A percentile compares a stretch with the other conserved stretches of the same genome.
Conservation (phyloP, 2,888 invertebrate genomes). For the Lasioglossum zephyrum region DNA sequence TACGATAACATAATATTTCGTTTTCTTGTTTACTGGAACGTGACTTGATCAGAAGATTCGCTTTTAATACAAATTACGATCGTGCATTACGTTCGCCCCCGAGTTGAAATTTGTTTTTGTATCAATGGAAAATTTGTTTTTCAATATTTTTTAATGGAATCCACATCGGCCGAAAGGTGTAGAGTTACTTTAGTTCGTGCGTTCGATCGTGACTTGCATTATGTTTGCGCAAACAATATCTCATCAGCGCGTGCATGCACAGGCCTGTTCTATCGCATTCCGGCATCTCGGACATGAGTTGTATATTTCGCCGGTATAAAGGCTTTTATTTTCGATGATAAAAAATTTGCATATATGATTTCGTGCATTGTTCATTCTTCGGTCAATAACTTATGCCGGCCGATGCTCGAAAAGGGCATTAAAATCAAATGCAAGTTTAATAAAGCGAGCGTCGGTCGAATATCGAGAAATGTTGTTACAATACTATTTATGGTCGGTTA, state of each 20-base stretch:
- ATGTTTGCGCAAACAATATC: slow-evolving; percentile 20
- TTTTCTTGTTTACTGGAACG: background rate
- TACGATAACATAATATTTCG: background rate
- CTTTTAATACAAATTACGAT: background rate
- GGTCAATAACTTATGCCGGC: background rate
- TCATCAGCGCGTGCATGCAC: slow-evolving; percentile 12
- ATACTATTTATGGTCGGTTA: background rate
- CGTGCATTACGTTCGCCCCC: background rate
- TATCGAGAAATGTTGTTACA: background rate
- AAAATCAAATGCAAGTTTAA: background rate
- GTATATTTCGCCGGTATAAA: background rate
- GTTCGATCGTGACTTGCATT: background rate
- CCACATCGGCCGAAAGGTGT: background rate
- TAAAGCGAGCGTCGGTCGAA: background rate
- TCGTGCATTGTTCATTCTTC: background rate
- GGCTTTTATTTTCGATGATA: background rate
- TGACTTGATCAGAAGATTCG: background rate
- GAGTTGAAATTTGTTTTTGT: background rate
- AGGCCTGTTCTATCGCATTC: slow-evolving; percentile 15
- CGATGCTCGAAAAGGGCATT: background rate
- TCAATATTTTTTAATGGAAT: background rate
- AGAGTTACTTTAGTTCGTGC: background rate
- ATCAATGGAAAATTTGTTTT: background rate
- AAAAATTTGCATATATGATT: slow-evolving; percentile 16
- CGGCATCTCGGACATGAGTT: slow-evolving; percentile 10